Base-by-base conservation (phyloP, 1,140 invertebrate genomes). In the Polypedilum vanderplanki region DNA sequence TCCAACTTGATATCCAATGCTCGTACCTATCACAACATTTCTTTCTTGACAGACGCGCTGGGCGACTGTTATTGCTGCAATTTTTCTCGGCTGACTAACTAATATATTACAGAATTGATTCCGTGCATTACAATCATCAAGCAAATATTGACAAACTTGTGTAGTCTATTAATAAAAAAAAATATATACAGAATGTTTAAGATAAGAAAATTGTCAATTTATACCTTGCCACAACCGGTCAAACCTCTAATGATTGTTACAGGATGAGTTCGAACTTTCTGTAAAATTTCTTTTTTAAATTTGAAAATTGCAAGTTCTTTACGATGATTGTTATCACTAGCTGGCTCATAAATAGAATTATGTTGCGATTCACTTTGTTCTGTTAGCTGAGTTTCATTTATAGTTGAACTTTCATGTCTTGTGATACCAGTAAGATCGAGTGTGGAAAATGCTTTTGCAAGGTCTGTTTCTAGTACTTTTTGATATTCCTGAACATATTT, bases 141-240 rank as follows among this genome's bases (percentile, higher is more conserved):
- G 81, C 77, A 98, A 91, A 85, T 91, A 94, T 80, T 97, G 94
- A 0, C 93, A 93, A 3, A 95, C 88, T 86, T 94, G 93, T 0
- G 93, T 96, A 3, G 92, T 92, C 83, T 90, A 89, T 9, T 88
- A 88, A 81, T 86, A 88, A 10, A 33, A 57, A 57, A 8, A 1
- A 3, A 15, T 57, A n/a, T n/a, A n/a, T n/a, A n/a, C n/a, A n/a
- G n/a, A n/a, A n/a, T n/a, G n/a, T n/a, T n/a, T n/a, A n/a, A n/a
- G n/a, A n/a, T n/a, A n/a, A n/a, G n/a, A n/a, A n/a, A n/a, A n/a
- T n/a, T n/a, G n/a, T n/a, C n/a, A n/a, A n/a, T n/a, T n/a, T n/a
- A n/a, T 57, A 57, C 46, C 78, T 87, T 87, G 40, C 86, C 87
- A 79, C 86, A 88, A 4, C 95, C 95, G 3, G 95, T 97, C 75